Evolutionary conservation across 1,140 invertebrate species (phyloP), one percentile per base, ranked within the genome.

Genomic region (Cepaea nemoralis): DNA sequence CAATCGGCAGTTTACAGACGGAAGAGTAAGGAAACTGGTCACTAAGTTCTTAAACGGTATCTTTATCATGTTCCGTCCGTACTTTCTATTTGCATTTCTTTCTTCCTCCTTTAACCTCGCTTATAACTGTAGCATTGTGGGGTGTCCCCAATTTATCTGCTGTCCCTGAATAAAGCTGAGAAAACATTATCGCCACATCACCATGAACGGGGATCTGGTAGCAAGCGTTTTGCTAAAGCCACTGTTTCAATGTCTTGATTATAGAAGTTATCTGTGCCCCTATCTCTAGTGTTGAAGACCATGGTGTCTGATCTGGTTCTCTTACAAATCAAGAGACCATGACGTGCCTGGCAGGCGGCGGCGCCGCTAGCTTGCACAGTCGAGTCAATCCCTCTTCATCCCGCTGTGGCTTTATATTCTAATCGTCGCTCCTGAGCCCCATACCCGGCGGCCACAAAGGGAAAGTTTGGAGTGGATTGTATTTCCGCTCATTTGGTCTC

Each of bases 401-500:
- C 75, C 5, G 55, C 50, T 33, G 75, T 10, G 48, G 27, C 24
- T 63, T 50, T 77, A 22, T 35, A 1, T n/a, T 55, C 75, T 77
- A 77, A 77, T 77, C 75, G 27, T 0, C 1, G 12, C 59, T 63
- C 75, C n/a, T 35, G 27, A 55, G 42, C 50, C 55, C 12, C 75
- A 37, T 63, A 19, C 75, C 59, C 50, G 33, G 50, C 37, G 39
- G 67, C 31, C 45, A 73, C 27, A 73, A 71, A 70, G 48, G 1
- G 69, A 71, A 70, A 55, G 40, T 73, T 80, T 55, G 27, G 45
- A 80, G 69, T n/a, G 39, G 69, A 80, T 73, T 71, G 67, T 80
- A 67, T 80, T 80, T 80, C 78, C 78, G 78, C 78, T 80, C 69
- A 55, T 80, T 73, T 73, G 69, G 27, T 22, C 69, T 27, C 33